Evolutionary conservation across 2,888 invertebrate species (phyloP), one percentile per base, ranked within the genome.

Genomic region (Epinotia demarniana): DNA sequence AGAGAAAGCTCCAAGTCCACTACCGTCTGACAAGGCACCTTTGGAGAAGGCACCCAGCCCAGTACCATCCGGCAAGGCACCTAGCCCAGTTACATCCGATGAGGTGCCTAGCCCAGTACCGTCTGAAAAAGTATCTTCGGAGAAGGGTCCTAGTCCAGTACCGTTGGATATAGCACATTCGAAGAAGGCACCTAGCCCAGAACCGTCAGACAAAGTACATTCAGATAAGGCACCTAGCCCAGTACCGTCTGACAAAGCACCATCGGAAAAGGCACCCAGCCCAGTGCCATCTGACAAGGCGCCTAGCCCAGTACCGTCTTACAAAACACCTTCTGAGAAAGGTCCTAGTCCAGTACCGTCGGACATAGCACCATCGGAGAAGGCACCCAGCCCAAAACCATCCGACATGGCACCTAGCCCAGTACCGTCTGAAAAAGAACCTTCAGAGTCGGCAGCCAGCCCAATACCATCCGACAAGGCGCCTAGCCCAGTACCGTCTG

Each of bases 141-240:
- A 74, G 6, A 39, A 78, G 73, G 33, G 78, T 58, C 62, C 60
- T 49, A 68, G 49, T 46, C 68, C 57, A 23, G 43, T 23, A 23
- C 72, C 49, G 12, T 60, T 23, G 2, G 70, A 66, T 0, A 67
- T 39, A 33, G 73, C 58, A 0, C 69, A 69, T 9, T 63, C 43
- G 23, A 72, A 76, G 11, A 66, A 49, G 27, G 53, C 66, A 16
- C 68, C 77, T 8, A 79, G 79, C 8, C 77, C 77, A 1, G 33
- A 6, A 8, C 57, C 18, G 0, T 55, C 67, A 39, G 55, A 76
- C 39, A 75, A 58, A 49, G 23, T 3, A 27, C 23, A 2, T 27
- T 27, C 33, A 8, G 39, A 9, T 0, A 39, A 39, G 39, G 39
- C 39, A 1, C 39, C 39, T 1, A 39, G 39, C 9, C 39, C 39